Conservation (phyloP, 2,113 vertebrate genomes). For the Mesitornis unicolor region DNA sequence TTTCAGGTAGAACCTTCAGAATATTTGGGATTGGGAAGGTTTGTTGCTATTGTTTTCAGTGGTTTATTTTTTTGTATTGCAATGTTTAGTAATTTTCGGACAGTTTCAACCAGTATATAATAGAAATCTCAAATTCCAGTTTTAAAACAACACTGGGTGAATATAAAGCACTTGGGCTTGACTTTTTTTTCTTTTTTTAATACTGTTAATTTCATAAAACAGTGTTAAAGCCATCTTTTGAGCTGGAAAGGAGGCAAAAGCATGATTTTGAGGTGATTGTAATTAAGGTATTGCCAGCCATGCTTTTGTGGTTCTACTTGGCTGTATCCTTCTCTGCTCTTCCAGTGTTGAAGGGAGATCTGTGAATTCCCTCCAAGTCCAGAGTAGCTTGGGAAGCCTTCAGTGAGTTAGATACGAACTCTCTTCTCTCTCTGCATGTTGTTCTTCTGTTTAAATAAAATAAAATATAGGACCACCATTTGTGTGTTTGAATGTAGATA, state of each 20-base stretch:
- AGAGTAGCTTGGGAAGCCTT: neutral
- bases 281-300: neutral
- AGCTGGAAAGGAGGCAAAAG: neutral
- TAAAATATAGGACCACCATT: rapidly evolving
- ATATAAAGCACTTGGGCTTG: neutral
- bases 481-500: neutral
- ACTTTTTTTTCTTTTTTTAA: neutral
- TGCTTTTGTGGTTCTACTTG: neutral
- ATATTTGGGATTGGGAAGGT: rapidly evolving
- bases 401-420: neutral
- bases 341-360: neutral
- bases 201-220: neutral
- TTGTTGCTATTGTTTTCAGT: neutral
- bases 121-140: neutral
- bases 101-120: neutral
- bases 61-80: neutral
- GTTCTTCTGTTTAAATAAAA: neutral
- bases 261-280: neutral
- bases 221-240: neutral
- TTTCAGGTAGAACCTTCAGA: neutral
- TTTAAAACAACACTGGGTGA: neutral
- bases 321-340: neutral
- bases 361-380: neutral
- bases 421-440: neutral
- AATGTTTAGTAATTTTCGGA: neutral